Conservation (phyloP, 2,888 invertebrate species). For the Flexamia atlantica region DNA sequence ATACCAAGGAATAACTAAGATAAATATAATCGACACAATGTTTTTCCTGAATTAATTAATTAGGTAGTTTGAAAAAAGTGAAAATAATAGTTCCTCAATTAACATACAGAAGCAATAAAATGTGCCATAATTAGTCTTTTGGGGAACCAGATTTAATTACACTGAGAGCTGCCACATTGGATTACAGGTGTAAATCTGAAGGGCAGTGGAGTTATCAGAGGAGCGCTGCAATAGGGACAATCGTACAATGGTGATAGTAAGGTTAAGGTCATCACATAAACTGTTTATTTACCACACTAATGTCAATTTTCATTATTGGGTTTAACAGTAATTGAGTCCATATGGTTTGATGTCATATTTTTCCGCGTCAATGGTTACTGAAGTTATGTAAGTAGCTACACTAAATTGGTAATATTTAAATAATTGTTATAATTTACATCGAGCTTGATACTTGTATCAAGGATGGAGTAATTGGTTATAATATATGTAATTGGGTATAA, state of each 20-base stretch:
- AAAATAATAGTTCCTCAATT: too few relatives aligned
- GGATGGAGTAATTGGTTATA: too few relatives aligned
- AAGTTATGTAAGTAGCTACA: neutral
- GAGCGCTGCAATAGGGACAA: constrained; percentile 7
- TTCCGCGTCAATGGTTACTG: neutral
- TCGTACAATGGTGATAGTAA: constrained; percentile 7
- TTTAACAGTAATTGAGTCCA: neutral
- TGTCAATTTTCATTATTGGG: neutral
- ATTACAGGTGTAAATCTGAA: neutral
- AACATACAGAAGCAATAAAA: too few relatives aligned
- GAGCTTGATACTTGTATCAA: too few relatives aligned
- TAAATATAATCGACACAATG: too few relatives aligned
- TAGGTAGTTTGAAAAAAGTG: too few relatives aligned
- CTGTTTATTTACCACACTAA: neutral
- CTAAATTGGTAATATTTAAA: too few relatives aligned
- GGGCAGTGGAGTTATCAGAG: neutral
- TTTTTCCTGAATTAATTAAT: too few relatives aligned
- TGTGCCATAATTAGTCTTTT: too few relatives aligned
- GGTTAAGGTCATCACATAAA: constrained; percentile 21
- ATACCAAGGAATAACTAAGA: too few relatives aligned
- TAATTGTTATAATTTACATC: too few relatives aligned
- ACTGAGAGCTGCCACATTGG: neutral
- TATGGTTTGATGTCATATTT: neutral
- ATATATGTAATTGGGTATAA: too few relatives aligned
- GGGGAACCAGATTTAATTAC: neutral